Evolutionary conservation across 2,888 invertebrate genomes (phyloP), one percentile per base, ranked within the genome.

Genomic region (Drosophila infuscata): DNA sequence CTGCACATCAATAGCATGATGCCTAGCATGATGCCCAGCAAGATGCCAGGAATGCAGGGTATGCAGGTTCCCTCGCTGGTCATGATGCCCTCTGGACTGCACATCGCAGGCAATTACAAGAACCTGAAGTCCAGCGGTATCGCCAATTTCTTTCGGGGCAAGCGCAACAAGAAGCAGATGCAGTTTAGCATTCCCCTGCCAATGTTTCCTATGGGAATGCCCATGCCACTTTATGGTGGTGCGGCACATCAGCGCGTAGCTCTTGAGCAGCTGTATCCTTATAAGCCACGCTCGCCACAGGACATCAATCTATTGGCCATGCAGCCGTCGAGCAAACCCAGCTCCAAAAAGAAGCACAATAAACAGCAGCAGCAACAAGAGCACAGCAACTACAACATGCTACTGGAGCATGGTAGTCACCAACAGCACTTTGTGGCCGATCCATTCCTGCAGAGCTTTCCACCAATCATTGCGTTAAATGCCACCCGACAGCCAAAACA

Each of bases 281-380:
- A 94, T 84, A 97, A 96, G 89, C 96, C 97, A 0, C 95, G 95
- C 69, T 95, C 95, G 76, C 96, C 96, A 0, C 95, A 96, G 41
- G 96, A 97, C 65, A 95, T 97, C 0, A 97, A 97, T 92, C 93
- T 96, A 48, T 88, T 97, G 78, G 96, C 96, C 4, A 95, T 96
- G 48, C 93, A 92, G 46, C 69, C 73, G 0, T 35, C 38, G 0
- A 57, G 70, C 30, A 84, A 87, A 20, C 68, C 80, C 2, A 57
- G 51, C 17, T 74, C 83, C 25, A 92, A 92, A 57, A 91, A 88
- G 53, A 91, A 92, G 69, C 85, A 91, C 56, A 90, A 90, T 49
- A 88, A 90, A 43, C 63, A 77, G 20, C 70, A 74, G 48, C 62
- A 77, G 17, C 78, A 82, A 49, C 70, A 71, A 49, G 67, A 54